A percentile compares a stretch with the other conserved stretches of the same genome.
Evolutionary conservation across 2,888 invertebrate species (phyloP).

Genomic region (Byasa hedistus): DNA sequence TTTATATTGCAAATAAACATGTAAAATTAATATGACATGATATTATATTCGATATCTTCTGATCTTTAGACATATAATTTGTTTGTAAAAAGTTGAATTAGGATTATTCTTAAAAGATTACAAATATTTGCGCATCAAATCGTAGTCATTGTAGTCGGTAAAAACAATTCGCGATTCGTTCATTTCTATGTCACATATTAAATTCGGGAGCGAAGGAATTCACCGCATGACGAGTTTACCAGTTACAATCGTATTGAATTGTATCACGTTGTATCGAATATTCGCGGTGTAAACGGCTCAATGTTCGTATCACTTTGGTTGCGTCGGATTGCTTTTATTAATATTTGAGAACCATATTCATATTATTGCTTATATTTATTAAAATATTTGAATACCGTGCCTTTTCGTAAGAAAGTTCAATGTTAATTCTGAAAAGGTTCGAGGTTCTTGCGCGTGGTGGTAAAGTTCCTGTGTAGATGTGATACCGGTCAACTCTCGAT

Average conservation of each 20-base stretch:
- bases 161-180: neutral
- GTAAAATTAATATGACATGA: no score
- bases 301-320: neutral
- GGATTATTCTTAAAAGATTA: no score
- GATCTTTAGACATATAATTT: no score
- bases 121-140: no score
- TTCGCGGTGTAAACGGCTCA: neutral
- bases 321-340: neutral
- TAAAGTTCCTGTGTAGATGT: no score
- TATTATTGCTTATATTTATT: neutral
- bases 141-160: neutral
- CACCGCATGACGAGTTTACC: conserved; percentile 3
- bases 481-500: no score
- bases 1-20: no score
- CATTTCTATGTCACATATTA: conserved; percentile 1
- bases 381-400: neutral
- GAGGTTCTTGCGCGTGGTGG: no score
- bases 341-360: neutral
- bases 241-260: conserved; percentile 7
- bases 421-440: no score
- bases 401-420: no score
- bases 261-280: conserved; percentile 4
- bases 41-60: no score
- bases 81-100: no score
- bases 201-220: conserved; percentile 3